phyloP scores from a whole-genome alignment of 2,797 vertebrate genomes.

The Acridotheres tristis region DNA sequence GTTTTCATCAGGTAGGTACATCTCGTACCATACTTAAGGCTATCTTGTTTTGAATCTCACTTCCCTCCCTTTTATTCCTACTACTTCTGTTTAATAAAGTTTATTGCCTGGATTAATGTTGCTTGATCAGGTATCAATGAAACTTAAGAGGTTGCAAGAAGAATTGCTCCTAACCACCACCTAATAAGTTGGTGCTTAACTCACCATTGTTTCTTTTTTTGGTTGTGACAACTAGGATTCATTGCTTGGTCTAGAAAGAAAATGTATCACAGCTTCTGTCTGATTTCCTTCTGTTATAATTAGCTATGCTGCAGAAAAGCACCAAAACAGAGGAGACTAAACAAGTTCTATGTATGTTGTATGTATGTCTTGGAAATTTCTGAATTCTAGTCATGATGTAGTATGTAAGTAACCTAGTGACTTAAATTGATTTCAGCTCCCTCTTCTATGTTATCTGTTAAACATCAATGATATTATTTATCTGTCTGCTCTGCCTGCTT shows the following conservation, averaged over 20 bases:
- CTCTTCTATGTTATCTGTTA: neutral
- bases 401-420: neutral
- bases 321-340: neutral
- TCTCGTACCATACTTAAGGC: neutral
- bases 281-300: neutral
- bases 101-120: neutral
- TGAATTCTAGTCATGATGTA: neutral
- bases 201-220: neutral
- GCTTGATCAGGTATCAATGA: neutral
- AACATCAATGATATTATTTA: neutral
- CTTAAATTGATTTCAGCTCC: neutral
- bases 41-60: neutral
- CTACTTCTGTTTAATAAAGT: neutral
- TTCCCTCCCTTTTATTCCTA: neutral
- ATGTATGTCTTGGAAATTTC: neutral
- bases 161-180: neutral
- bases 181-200: neutral
- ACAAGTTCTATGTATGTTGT: neutral
- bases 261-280: neutral
- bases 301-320: neutral
- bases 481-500: neutral
- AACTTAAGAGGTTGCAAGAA: neutral
- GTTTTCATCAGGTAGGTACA: neutral
- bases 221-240: neutral
- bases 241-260: neutral